Base-by-base conservation (phyloP, 2,113 vertebrate genomes). In the Phalacrocorax brasilianus region DNA sequence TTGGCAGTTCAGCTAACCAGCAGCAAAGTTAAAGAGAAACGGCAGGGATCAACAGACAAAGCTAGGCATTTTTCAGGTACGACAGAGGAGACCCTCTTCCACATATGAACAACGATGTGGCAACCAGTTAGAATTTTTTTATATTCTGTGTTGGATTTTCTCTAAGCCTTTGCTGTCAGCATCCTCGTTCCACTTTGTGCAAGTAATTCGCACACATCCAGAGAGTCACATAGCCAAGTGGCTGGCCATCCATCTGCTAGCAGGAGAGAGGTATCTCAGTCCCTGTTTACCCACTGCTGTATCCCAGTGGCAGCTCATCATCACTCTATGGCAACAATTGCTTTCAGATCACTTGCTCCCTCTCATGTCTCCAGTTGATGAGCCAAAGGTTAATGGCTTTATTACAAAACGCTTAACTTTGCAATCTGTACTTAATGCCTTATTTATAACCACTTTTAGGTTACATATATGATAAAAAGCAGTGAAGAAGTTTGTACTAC, bases 31-130 rank as follows among this genome's bases (percentile, higher is more conserved):
- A 28, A 35, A 58, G 33, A 21, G 23, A 75, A 58, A 32, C 35
- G 27, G 4, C 33, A 66, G 35, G 15, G 8, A 45, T 62, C 49
- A 79, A 11, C 12, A 28, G n/a, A 55, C 9, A 93, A 71, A 88
- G 21, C 11, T 49, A 55, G 32, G 27, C 2, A 32, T 59, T 85
- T 62, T 79, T 72, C 19, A 91, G 28, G 32, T n/a, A 56, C 9
- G 44, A 55, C 28, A n/a, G 16, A 38, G 42, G 38, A 83, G 13
- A 55, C 6, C 17, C 11, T 30, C 42, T 83, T 70, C 26, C 28
- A 26, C 32, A 28, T n/a, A 38, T 2, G 6, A 84, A 23, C 7
- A 61, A 30, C 0, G 0, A n/a, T 77, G 86, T 93, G n/a, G 35
- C 40, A 76, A 11, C 7, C 4, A 15, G 6, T 55, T 28, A 45